Base-by-base conservation (phyloP, 2,113 vertebrate species). In the Zootoca vivipara region DNA sequence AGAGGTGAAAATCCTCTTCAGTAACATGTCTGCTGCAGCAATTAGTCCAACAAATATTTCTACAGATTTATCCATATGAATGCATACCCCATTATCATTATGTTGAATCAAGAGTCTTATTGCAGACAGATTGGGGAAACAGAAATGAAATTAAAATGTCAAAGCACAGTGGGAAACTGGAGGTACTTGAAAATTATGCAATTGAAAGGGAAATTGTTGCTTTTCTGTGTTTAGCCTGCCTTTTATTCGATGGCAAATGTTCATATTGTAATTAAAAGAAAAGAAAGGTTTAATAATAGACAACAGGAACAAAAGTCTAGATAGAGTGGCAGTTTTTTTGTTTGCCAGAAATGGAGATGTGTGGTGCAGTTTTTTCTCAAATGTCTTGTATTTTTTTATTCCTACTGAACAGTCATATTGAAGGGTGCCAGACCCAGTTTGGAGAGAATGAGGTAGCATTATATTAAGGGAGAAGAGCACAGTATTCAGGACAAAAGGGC, bases 111-210 rank as follows among this genome's bases (percentile, higher is more conserved):
- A 80, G 69, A 38, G 30, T 67, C 26, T 67, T 65, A 65, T 65
- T 46, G 56, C 73, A 79, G 28, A 33, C 38, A 82, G 28, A 40
- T 5, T 87, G 90, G 82, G 46, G 18, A 67, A 89, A 79, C 69
- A 86, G 42, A 87, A 88, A 65, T 89, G 73, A 87, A 7, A 72
- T 90, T 83, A 42, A 89, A 85, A 0, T 75, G 67, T 84, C 75
- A 92, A 73, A 46, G 56, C 2, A 1, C 15, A 86, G 3, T 8
- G 42, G n/a, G 42, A 89, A 90, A 82, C 86, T 56, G 0, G 28
- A n/a, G 64, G 9, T 42, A 78, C 7, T 35, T 82, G 88, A 79
- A 87, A 84, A 82, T 52, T 74, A 62, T 75, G 8, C 82, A 74
- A 38, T 33, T 90, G 85, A 78, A 86, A 88, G 7, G 81, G 64